These are phyloP conservation scores for Tromatobia lineatoria DNA, from an alignment of 2,888 invertebrate genomes.

Conservation along the genomic window DNA sequence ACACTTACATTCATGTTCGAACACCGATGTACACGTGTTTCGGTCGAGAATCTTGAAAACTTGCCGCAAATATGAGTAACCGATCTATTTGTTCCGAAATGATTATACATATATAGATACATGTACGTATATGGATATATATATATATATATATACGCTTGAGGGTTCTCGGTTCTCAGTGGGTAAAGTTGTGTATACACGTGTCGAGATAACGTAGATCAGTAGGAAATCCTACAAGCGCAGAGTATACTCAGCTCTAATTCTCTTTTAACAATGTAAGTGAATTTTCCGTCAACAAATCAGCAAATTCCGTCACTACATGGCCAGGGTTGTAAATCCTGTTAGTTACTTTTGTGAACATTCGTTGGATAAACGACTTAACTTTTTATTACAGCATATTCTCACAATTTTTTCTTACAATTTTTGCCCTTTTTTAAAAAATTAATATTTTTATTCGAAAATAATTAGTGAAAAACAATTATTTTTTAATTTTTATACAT, in stretches of 20 bases:
- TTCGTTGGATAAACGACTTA: too few species aligned
- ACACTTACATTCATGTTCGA: constrained; percentile 32
- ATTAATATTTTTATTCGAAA: too few species aligned
- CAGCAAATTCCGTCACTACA: background rate
- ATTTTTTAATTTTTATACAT: too few species aligned
- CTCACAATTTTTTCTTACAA: too few species aligned
- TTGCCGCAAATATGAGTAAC: constrained; percentile 73
- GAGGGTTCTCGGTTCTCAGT: constrained; percentile 23
- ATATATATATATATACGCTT: too few species aligned
- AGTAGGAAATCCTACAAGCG: constrained; percentile 25
- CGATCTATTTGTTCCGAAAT: constrained; percentile 76
- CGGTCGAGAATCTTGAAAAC: constrained; percentile 51
- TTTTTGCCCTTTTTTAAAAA: too few species aligned
- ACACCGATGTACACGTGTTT: constrained; percentile 75
- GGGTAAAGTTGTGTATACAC: constrained; percentile 46
- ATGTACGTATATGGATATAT: constrained; percentile 31
- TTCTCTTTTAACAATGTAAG: constrained; percentile 4
- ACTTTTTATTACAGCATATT: too few species aligned
- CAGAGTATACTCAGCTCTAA: background rate
- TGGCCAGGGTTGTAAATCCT: background rate
- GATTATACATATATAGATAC: constrained; percentile 70
- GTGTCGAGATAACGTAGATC: constrained; percentile 61
- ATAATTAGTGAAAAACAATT: too few species aligned
- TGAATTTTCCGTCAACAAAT: background rate
- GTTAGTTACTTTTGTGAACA: too few species aligned